Conservation (phyloP, 2,113 vertebrate genomes). For the Hassar affinis region DNA sequence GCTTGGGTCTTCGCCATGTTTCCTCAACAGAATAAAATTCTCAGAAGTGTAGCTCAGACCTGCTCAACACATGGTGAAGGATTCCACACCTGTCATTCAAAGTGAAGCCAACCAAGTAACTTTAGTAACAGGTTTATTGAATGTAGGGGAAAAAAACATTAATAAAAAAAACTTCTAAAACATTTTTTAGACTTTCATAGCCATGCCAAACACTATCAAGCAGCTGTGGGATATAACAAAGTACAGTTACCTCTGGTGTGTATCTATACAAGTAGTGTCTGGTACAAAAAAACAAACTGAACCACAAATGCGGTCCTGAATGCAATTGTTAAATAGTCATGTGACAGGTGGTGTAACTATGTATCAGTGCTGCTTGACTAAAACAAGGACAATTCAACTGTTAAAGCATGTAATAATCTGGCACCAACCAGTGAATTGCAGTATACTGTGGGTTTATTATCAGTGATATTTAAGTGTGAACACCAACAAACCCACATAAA, state of each 20-base stretch:
- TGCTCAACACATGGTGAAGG: slow-evolving; percentile 42
- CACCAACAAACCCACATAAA: no score
- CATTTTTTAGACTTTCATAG: not conserved
- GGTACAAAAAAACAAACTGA: no score
- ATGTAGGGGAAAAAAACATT: not conserved
- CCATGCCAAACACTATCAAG: not conserved
- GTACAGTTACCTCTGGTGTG: not conserved
- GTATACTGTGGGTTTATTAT: no score
- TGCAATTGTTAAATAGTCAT: no score
- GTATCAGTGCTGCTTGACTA: no score
- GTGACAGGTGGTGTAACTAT: no score
- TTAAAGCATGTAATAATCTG: no score
- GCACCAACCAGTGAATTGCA: no score
- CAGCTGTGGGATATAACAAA: not conserved
- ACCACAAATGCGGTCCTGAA: no score
- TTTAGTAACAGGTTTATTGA: slow-evolving; percentile 1
- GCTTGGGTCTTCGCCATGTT: slow-evolving; percentile 16
- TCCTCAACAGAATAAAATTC: slow-evolving; percentile 36
- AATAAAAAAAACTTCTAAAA: not conserved
- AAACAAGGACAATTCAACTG: no score
- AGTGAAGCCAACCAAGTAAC: not conserved
- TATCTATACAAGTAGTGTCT: no score
- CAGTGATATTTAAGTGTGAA: no score
- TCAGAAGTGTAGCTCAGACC: slow-evolving; percentile 23
- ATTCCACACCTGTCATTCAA: slow-evolving; percentile 27